phyloP scores from a whole-genome alignment of 2,888 invertebrate species.

The Trichogramma dendrolimi region DNA sequence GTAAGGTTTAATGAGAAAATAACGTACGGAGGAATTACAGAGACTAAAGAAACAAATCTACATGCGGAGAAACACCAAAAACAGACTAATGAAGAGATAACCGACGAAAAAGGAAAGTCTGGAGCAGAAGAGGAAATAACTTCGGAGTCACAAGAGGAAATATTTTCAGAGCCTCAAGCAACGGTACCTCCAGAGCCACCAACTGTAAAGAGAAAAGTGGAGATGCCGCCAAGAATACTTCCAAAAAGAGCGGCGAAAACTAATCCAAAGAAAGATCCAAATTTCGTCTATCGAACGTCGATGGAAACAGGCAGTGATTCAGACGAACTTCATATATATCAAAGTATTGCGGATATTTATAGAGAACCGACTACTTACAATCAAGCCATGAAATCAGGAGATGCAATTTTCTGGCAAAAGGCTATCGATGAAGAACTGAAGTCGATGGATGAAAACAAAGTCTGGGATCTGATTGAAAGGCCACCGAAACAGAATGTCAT shows the following conservation, averaged over 20 bases:
- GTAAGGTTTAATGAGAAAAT: conserved; percentile 12
- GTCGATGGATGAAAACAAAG: conserved; percentile 26
- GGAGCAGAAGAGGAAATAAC: no score
- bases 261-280: no score
- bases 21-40: no score
- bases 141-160: neutral
- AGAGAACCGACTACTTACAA: conserved; percentile 19
- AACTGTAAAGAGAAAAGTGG: neutral
- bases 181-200: neutral
- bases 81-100: no score
- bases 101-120: no score
- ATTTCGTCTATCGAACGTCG: no score
- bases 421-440: conserved; percentile 25
- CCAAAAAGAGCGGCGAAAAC: no score
- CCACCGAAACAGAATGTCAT: conserved; percentile 16
- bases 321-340: conserved; percentile 5
- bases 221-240: neutral
- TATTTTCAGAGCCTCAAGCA: neutral
- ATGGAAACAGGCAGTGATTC: neutral
- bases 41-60: neutral
- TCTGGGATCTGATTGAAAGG: conserved; percentile 23
- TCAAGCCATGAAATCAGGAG: conserved; percentile 20
- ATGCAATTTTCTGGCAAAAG: conserved; percentile 9
- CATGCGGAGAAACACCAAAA: no score
- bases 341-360: conserved; percentile 16